Evolutionary conservation across 2,113 vertebrate species (phyloP).

Genomic region (Semicossyphus pulcher): DNA sequence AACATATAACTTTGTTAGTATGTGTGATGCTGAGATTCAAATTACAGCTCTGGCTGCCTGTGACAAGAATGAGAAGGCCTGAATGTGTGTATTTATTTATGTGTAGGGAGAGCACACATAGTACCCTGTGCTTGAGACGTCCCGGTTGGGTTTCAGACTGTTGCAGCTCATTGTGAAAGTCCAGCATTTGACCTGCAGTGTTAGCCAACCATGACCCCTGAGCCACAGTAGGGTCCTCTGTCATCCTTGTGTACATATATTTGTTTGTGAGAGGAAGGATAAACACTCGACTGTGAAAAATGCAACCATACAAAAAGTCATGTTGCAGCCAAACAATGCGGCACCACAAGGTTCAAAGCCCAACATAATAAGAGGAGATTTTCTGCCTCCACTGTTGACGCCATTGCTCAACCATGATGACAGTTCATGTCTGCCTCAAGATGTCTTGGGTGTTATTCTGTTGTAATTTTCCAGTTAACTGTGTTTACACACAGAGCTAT

Average conservation of each 20-base stretch:
- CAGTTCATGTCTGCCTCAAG: neutral
- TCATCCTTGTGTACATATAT: neutral
- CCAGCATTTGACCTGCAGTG: slow-evolving; percentile 23
- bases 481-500: neutral
- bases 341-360: neutral
- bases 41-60: slow-evolving; percentile 12
- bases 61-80: neutral
- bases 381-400: too few species aligned
- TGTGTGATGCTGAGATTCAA: neutral
- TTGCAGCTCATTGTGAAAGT: slow-evolving; percentile 44
- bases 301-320: neutral
- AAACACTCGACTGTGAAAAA: neutral
- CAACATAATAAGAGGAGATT: too few species aligned
- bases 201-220: slow-evolving; percentile 32
- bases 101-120: neutral
- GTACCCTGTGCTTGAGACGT: neutral
- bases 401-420: neutral
- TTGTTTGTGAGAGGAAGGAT: neutral
- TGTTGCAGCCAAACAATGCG: neutral
- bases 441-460: neutral
- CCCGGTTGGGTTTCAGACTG: neutral
- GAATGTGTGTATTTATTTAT: neutral
- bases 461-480: neutral
- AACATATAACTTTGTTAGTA: neutral
- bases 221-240: slow-evolving; percentile 9